Evolutionary conservation across 23 tunicate genomes (phyloP).

Genomic region (Corella eumyota): DNA sequence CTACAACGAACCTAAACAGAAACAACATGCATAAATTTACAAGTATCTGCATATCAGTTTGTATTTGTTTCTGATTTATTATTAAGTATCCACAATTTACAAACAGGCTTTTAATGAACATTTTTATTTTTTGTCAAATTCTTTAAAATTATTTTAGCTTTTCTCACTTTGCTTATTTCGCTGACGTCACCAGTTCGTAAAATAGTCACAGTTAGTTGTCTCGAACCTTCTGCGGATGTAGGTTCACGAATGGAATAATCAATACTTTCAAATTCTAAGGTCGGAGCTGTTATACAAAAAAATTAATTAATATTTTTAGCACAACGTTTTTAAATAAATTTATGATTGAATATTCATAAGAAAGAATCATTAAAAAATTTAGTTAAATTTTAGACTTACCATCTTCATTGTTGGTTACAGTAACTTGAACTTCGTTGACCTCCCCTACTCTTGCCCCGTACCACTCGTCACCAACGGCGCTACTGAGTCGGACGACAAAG

Average conservation of each 20-base stretch:
- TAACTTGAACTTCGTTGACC: conserved; percentile 33
- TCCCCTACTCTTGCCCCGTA: conserved; percentile 84
- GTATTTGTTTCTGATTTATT: background rate
- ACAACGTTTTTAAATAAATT: background rate
- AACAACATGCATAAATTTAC: background rate
- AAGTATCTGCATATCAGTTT: too few species aligned
- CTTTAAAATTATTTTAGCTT: too few species aligned
- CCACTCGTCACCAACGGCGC: conserved; percentile 50
- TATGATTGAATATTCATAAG: background rate
- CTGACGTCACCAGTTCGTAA: conserved; percentile 81
- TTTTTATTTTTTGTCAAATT: too few species aligned
- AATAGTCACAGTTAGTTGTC: conserved; percentile 51
- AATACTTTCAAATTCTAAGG: conserved; percentile 50
- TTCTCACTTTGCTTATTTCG: conserved; percentile 89
- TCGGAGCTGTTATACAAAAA: conserved; percentile 56
- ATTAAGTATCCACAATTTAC: background rate
- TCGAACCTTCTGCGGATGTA: conserved; percentile 33
- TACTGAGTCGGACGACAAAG: conserved; percentile 42
- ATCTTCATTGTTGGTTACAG: conserved; percentile 92
- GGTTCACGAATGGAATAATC: conserved; percentile 90
- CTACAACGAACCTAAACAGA: conserved; percentile 85
- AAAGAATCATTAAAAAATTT: background rate
- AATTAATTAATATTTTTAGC: background rate
- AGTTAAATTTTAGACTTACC: too few species aligned
- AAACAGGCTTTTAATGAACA: background rate